A percentile compares a stretch with the other conserved stretches of the same genome.
Conservation (phyloP, 2,888 invertebrate genomes). For the Acheta domesticus region DNA sequence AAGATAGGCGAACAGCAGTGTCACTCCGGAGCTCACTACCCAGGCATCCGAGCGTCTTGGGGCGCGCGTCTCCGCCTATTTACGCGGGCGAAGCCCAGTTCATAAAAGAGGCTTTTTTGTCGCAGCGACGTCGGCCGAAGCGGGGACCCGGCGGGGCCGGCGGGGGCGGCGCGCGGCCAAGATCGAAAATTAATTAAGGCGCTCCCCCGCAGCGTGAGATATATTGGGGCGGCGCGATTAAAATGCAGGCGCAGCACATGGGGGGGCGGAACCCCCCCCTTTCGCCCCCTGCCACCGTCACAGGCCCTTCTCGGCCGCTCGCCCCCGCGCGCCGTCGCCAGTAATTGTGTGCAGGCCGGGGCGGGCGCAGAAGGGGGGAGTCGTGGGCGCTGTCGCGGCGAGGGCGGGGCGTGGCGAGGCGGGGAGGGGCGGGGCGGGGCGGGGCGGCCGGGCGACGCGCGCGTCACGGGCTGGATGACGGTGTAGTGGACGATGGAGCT, state of each 20-base stretch:
- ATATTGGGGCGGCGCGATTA: conserved; percentile 18
- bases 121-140: neutral
- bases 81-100: neutral
- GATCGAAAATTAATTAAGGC: conserved; percentile 18
- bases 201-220: neutral
- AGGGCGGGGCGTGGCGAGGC: too few relatives aligned
- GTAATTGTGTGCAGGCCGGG: too few relatives aligned
- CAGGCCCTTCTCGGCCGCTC: too few relatives aligned
- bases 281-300: neutral
- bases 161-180: neutral
- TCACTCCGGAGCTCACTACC: neutral
- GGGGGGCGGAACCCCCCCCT: neutral
- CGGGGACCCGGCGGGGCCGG: neutral
- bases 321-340: too few relatives aligned
- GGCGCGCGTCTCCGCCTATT: neutral
- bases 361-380: too few relatives aligned
- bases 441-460: too few relatives aligned
- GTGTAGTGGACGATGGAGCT: too few relatives aligned
- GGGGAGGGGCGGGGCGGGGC: too few relatives aligned
- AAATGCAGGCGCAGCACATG: conserved; percentile 18
- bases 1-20: too few relatives aligned
- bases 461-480: too few relatives aligned
- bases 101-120: neutral
- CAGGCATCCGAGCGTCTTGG: neutral
- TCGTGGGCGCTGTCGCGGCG: too few relatives aligned